These are phyloP conservation scores for Otolemur garnettii DNA, from an alignment of 2,113 vertebrate genomes.

Conservation along the genomic window DNA sequence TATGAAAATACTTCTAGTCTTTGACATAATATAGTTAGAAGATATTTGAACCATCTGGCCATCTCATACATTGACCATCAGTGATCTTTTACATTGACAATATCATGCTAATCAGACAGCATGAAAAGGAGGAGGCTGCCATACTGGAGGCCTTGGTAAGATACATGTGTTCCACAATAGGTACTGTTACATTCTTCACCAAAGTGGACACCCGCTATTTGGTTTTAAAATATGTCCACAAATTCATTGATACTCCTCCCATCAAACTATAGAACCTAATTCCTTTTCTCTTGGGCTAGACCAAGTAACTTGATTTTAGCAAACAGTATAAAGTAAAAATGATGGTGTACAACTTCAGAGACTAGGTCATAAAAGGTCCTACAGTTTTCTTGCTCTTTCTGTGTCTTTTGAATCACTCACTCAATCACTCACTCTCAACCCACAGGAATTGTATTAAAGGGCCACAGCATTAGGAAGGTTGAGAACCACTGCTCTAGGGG, in stretches of 20 bases:
- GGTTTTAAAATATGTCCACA: constrained; percentile 41
- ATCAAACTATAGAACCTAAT: not conserved
- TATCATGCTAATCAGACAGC: not conserved
- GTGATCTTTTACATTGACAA: not conserved
- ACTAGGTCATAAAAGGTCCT: not conserved
- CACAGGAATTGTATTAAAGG: too few relatives aligned
- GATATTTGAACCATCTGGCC: not conserved
- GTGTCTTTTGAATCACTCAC: not conserved
- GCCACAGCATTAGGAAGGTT: too few relatives aligned
- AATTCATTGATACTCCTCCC: not conserved
- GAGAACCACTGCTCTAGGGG: not conserved
- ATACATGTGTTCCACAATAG: not conserved
- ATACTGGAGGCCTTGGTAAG: not conserved
- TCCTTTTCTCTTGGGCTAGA: not conserved
- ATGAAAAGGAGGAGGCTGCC: not conserved
- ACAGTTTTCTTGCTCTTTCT: not conserved
- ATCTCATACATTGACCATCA: not conserved
- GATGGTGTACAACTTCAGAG: not conserved
- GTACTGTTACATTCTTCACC: not conserved
- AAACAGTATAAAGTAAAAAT: not conserved
- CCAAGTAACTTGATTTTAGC: not conserved
- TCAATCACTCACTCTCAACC: not conserved
- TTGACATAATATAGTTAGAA: not conserved
- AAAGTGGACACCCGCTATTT: not conserved
- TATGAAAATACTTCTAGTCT: not conserved